Evolutionary conservation across 2,797 vertebrate species (phyloP).

Genomic region (Coregonus sp.): DNA sequence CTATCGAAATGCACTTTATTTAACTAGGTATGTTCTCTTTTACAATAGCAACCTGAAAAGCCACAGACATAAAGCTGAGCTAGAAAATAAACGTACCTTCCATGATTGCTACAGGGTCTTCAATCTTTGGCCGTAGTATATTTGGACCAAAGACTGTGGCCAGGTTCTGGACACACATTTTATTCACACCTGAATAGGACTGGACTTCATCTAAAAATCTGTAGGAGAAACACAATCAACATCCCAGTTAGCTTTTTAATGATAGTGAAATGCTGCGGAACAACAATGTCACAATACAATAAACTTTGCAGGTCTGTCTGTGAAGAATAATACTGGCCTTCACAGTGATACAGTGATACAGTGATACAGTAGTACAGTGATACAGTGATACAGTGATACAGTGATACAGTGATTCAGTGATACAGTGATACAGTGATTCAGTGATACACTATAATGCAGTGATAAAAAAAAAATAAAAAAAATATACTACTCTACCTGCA

Average conservation of each 20-base stretch:
- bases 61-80: not conserved
- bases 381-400: not conserved
- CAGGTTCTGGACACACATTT: constrained; percentile 98
- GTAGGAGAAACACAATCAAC: constrained; percentile 3
- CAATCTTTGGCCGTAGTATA: constrained; percentile 92
- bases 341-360: not conserved
- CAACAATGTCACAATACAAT: not conserved
- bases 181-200: constrained; percentile 93
- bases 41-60: not conserved
- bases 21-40: too few species aligned
- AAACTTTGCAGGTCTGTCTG: not conserved
- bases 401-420: too few species aligned
- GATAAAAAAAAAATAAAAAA: too few species aligned
- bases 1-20: too few species aligned
- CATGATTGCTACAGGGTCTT: constrained; percentile 97
- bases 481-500: constrained; percentile 88
- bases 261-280: not conserved
- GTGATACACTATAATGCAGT: not conserved
- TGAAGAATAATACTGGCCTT: not conserved
- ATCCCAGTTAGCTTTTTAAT: not conserved
- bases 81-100: constrained; percentile 78
- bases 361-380: not conserved
- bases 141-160: constrained; percentile 98
- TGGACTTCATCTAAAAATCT: constrained; percentile 99
- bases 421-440: not conserved